phyloP scores from a whole-genome alignment of 2,888 invertebrate genomes.

The Chaetoderma sp. region DNA sequence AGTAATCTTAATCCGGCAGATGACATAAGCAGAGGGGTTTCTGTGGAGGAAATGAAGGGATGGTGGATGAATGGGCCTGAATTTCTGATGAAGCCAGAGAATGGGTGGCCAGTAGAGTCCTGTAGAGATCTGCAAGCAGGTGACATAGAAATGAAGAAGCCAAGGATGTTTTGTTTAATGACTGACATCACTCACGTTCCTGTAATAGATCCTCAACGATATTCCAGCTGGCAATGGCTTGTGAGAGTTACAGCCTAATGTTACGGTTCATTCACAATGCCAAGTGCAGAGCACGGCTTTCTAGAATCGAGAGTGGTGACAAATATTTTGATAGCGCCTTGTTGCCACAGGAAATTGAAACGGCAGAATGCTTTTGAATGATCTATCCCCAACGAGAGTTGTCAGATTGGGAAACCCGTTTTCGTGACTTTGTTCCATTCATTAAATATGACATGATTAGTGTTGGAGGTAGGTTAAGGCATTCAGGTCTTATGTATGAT shows the following conservation, averaged over 20 bases:
- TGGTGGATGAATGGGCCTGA: constrained; percentile 2
- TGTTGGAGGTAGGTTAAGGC: not conserved
- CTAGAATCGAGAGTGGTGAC: too few relatives aligned
- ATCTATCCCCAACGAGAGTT: not conserved
- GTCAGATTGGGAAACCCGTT: not conserved
- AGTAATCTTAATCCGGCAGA: constrained; percentile 4
- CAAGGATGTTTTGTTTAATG: too few relatives aligned
- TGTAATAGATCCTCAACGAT: not conserved
- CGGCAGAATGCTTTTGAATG: not conserved
- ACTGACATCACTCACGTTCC: too few relatives aligned
- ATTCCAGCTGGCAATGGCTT: not conserved
- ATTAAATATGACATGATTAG: not conserved
- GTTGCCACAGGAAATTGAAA: not conserved
- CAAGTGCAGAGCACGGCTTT: too few relatives aligned
- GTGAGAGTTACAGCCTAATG: not conserved
- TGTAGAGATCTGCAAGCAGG: too few relatives aligned
- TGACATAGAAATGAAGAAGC: too few relatives aligned
- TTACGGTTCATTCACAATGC: too few relatives aligned
- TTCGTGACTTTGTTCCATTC: not conserved
- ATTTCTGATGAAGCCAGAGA: not conserved
- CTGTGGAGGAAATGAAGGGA: too few relatives aligned
- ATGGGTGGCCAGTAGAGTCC: constrained; percentile 1
- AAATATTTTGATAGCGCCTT: not conserved
- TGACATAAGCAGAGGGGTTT: constrained; percentile 10
- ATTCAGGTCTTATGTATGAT: not conserved